Percentiles rank a stretch among this genome's conserved stretches.
These are phyloP conservation scores for Astyanax mexicanus DNA, from an alignment of 2,797 vertebrate species.

Conservation along the genomic window DNA sequence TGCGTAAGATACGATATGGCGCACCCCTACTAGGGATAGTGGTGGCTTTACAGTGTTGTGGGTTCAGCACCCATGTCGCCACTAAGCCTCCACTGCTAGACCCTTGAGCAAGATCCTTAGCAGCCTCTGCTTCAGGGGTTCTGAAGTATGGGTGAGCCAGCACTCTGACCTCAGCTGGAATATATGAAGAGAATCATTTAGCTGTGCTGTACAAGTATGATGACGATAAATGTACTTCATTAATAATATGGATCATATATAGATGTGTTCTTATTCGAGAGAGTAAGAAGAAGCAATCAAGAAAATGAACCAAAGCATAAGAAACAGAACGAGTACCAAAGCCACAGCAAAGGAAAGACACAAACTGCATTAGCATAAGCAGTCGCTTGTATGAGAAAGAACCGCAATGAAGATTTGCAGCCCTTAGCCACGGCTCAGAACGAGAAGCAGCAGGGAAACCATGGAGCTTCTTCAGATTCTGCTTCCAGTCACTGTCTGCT, in stretches of 20 bases:
- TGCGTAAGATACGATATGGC: too few relatives aligned
- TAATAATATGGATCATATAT: not conserved
- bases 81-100: too few relatives aligned
- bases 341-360: not conserved
- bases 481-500: not conserved
- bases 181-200: too few relatives aligned
- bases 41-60: too few relatives aligned
- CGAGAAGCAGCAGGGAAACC: not conserved
- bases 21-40: too few relatives aligned
- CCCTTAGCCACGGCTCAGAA: conserved; percentile 19
- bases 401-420: not conserved
- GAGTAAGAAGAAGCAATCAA: not conserved
- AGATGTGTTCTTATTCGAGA: not conserved
- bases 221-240: too few relatives aligned
- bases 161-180: too few relatives aligned
- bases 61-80: too few relatives aligned
- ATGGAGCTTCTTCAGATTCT: conserved; percentile 4
- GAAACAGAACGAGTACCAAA: not conserved
- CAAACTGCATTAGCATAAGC: conserved; percentile 19
- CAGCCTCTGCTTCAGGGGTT: too few relatives aligned
- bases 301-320: not conserved
- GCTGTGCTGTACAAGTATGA: too few relatives aligned
- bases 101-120: too few relatives aligned
- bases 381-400: conserved; percentile 3
- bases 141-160: too few relatives aligned